Evolutionary conservation across 2,888 invertebrate species (phyloP).

Genomic region (Heliconius cydno): DNA sequence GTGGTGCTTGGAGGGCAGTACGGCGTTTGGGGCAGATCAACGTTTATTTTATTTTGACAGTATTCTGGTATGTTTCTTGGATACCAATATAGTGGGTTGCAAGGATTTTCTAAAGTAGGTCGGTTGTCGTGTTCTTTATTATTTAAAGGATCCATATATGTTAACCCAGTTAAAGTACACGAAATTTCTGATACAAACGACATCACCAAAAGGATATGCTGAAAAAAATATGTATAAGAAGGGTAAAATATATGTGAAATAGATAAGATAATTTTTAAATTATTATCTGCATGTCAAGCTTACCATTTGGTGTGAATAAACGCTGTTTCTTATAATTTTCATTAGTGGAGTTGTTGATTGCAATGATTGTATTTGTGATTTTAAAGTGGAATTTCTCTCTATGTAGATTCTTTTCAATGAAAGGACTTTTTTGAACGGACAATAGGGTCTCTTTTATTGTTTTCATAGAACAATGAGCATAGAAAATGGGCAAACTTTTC

Average conservation of each 20-base stretch:
- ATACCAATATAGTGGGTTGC: slow-evolving; percentile 74
- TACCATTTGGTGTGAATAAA: slow-evolving; percentile 28
- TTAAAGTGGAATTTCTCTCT: slow-evolving; percentile 45
- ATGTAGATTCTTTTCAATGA: slow-evolving; percentile 45
- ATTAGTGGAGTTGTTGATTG: slow-evolving; percentile 39
- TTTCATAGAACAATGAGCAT: slow-evolving; percentile 49
- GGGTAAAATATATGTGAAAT: neutral
- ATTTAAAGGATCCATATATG: slow-evolving; percentile 56
- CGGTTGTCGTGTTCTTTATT: slow-evolving; percentile 31
- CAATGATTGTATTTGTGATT: slow-evolving; percentile 45
- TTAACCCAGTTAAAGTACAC: slow-evolving; percentile 56
- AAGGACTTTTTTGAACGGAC: slow-evolving; percentile 47
- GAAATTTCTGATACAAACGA: slow-evolving; percentile 50
- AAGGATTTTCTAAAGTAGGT: slow-evolving; percentile 57
- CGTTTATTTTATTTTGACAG: slow-evolving; percentile 47
- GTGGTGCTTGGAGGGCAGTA: neutral
- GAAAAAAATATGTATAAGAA: neutral
- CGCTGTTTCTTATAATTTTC: slow-evolving; percentile 32
- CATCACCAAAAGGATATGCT: neutral
- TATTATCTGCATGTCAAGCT: neutral
- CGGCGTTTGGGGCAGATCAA: neutral
- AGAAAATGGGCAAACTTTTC: slow-evolving; percentile 47
- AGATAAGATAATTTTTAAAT: neutral
- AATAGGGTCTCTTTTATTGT: slow-evolving; percentile 49
- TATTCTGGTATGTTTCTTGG: slow-evolving; percentile 56